phyloP scores from a whole-genome alignment of 2,113 vertebrate species.

The Dicerorhinus sumatrensis region DNA sequence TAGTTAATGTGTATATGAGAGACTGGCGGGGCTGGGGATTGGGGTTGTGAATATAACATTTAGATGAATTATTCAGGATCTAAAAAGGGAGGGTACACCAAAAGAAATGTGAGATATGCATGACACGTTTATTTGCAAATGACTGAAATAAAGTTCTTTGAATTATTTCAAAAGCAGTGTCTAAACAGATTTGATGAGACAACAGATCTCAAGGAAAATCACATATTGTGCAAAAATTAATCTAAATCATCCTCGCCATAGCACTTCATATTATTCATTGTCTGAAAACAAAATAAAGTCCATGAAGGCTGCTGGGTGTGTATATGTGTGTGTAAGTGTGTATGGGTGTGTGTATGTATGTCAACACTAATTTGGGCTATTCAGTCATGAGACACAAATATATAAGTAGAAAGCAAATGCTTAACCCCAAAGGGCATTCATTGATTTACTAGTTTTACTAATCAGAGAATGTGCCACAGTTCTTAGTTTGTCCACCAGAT shows the following conservation, averaged over 20 bases:
- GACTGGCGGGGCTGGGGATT: accelerated
- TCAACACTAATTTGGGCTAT: background rate
- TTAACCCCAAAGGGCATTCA: background rate
- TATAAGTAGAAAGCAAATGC: background rate
- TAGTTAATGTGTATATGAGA: background rate
- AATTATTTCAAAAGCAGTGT: background rate
- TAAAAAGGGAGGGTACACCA: background rate
- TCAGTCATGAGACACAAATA: background rate
- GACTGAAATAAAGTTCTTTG: background rate
- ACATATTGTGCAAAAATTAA: background rate
- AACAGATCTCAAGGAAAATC: background rate
- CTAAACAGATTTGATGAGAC: background rate
- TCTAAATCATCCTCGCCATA: background rate
- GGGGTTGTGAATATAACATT: background rate
- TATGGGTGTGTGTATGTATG: accelerated
- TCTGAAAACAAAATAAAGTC: background rate
- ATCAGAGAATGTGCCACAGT: background rate
- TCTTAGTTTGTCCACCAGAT: constrained; percentile 49
- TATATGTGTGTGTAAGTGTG: background rate
- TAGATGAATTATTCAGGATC: background rate
- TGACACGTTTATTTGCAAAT: background rate
- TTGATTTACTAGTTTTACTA: background rate
- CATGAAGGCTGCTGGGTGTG: background rate
- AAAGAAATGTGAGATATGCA: background rate
- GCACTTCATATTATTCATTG: background rate